These are phyloP conservation scores for Xylocampa areola DNA, from an alignment of 2,888 invertebrate genomes.

Conservation along the genomic window DNA sequence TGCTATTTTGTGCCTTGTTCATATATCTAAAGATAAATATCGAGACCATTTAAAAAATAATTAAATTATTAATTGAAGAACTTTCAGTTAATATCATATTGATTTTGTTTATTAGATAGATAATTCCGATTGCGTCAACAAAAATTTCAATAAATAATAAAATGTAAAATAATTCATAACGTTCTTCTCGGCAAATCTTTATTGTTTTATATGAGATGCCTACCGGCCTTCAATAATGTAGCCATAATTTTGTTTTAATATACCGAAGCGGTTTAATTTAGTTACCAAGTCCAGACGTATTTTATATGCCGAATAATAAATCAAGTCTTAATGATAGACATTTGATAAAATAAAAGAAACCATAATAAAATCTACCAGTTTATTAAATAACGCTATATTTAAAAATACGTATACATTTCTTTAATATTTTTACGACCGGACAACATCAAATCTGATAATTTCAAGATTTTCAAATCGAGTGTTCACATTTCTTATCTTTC, in stretches of 20 bases:
- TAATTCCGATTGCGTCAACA: neutral
- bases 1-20: too few relatives aligned
- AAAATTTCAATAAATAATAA: conserved; percentile 16
- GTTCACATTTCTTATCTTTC: conserved; percentile 22
- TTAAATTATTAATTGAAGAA: too few relatives aligned
- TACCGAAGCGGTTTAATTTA: conserved; percentile 12
- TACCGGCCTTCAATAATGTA: conserved; percentile 32
- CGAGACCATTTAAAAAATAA: too few relatives aligned
- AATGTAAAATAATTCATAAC: conserved; percentile 26
- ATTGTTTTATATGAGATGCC: conserved; percentile 29
- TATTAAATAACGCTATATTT: conserved; percentile 49
- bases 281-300: conserved; percentile 23
- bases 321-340: conserved; percentile 41
- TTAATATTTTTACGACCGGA: conserved; percentile 51
- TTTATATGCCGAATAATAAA: conserved; percentile 54
- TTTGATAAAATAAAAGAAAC: conserved; percentile 41
- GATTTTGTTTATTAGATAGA: neutral
- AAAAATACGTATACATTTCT: conserved; percentile 54
- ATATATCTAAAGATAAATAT: too few relatives aligned
- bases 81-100: too few relatives aligned
- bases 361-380: conserved; percentile 25
- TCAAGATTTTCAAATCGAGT: conserved; percentile 29
- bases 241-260: conserved; percentile 30
- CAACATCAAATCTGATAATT: conserved; percentile 48
- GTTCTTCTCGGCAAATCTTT: conserved; percentile 32